phyloP scores from a whole-genome alignment of 1,140 invertebrate genomes.

The Laupala kohalensis region DNA sequence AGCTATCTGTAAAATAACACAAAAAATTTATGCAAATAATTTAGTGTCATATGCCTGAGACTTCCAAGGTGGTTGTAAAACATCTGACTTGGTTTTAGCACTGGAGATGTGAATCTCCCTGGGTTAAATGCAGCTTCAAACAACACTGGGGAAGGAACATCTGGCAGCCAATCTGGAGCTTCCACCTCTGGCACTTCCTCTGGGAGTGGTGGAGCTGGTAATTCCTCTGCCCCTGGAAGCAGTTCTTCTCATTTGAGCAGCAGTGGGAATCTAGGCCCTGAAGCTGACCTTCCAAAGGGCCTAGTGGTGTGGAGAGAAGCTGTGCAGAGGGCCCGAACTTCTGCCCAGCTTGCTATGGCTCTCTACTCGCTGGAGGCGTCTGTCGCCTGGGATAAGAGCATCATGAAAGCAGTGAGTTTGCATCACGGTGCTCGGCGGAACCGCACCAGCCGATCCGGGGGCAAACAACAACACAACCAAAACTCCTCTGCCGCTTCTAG shows the following conservation, averaged over 20 bases:
- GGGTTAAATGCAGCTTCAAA: slow-evolving; percentile 22
- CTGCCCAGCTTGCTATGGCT: slow-evolving; percentile 81
- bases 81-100: slow-evolving; percentile 25
- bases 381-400: slow-evolving; percentile 96
- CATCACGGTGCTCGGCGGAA: not conserved
- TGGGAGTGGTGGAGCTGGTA: slow-evolving; percentile 4
- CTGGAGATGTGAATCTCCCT: slow-evolving; percentile 38
- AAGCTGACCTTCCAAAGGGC: slow-evolving; percentile 42
- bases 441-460: not conserved
- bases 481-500: slow-evolving; percentile 10
- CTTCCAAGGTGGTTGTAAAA: not conserved
- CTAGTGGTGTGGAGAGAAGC: slow-evolving; percentile 81
- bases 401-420: slow-evolving; percentile 91
- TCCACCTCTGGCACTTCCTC: not conserved
- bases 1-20: too few species aligned
- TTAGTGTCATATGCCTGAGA: too few species aligned
- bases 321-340: slow-evolving; percentile 63
- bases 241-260: slow-evolving; percentile 17
- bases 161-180: not conserved
- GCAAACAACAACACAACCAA: not conserved
- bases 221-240: slow-evolving; percentile 14
- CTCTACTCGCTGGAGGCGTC: slow-evolving; percentile 78
- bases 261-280: slow-evolving; percentile 14
- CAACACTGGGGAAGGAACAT: slow-evolving; percentile 6
- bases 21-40: too few species aligned